These are phyloP conservation scores for Notechis scutatus DNA, from an alignment of 2,113 vertebrate species.

Conservation along the genomic window DNA sequence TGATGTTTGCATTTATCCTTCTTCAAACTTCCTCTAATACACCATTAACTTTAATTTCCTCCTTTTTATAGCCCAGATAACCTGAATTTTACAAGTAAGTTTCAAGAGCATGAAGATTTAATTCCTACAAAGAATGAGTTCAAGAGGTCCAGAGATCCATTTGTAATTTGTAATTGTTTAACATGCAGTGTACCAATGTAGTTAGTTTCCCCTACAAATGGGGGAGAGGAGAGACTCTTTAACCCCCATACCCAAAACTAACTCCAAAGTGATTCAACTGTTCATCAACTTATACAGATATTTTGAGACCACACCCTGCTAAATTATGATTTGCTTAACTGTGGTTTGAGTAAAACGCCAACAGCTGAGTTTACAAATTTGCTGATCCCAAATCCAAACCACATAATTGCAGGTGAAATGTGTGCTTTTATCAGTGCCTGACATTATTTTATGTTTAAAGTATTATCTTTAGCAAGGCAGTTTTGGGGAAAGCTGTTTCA, in stretches of 20 bases:
- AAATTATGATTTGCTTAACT: neutral
- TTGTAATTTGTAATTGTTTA: neutral
- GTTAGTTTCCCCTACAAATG: neutral
- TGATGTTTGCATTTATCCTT: neutral
- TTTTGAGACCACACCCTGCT: neutral
- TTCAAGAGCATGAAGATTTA: neutral
- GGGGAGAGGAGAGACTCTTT: neutral
- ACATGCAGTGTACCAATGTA: neutral
- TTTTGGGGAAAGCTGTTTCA: neutral
- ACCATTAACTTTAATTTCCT: neutral
- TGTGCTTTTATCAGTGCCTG: neutral
- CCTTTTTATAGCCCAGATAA: neutral
- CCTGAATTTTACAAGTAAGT: constrained; percentile 32
- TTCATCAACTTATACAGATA: neutral
- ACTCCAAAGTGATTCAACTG: neutral
- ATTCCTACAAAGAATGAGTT: too few relatives aligned
- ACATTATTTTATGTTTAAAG: neutral
- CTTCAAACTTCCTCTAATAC: neutral
- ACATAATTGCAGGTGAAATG: neutral
- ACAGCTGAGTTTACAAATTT: neutral
- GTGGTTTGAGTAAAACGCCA: neutral
- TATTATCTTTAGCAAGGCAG: neutral
- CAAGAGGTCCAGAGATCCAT: too few relatives aligned
- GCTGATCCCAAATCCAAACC: neutral
- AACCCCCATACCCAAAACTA: neutral